Evolutionary conservation across 2,797 vertebrate genomes (phyloP).

Genomic region (Aeoliscus strigatus): DNA sequence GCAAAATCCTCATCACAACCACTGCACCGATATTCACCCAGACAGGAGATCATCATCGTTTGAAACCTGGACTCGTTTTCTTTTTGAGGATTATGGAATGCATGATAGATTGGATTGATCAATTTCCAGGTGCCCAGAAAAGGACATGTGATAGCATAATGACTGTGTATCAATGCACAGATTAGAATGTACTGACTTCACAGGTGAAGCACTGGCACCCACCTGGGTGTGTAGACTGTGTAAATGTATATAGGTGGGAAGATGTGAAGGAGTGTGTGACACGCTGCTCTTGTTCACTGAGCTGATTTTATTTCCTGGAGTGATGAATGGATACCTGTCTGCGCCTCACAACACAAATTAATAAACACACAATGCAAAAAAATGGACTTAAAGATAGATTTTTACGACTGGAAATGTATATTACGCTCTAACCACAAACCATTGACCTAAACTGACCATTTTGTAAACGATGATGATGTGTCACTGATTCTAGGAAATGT

Average conservation of each 20-base stretch:
- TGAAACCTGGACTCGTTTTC: slow-evolving; percentile 45
- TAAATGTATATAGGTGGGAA: slow-evolving; percentile 62
- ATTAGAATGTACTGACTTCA: slow-evolving; percentile 64
- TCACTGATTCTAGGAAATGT: slow-evolving; percentile 46
- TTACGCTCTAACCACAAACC: slow-evolving; percentile 19
- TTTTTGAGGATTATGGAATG: slow-evolving; percentile 58
- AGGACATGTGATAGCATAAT: slow-evolving; percentile 56
- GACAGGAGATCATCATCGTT: slow-evolving; percentile 41
- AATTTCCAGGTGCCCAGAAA: slow-evolving; percentile 48
- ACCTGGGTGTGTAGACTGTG: slow-evolving; percentile 62
- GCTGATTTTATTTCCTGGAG: slow-evolving; percentile 27
- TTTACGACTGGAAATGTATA: slow-evolving; percentile 37
- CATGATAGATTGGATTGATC: slow-evolving; percentile 60
- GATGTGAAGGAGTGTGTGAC: slow-evolving; percentile 47
- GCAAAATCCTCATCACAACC: slow-evolving; percentile 21
- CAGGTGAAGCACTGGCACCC: slow-evolving; percentile 49
- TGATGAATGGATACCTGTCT: slow-evolving; percentile 40
- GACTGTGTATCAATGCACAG: slow-evolving; percentile 56
- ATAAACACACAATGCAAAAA: slow-evolving; percentile 24
- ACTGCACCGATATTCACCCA: slow-evolving; percentile 22
- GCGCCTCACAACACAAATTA: slow-evolving; percentile 16
- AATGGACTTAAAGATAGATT: slow-evolving; percentile 14
- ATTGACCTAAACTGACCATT: slow-evolving; percentile 25
- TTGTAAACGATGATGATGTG: slow-evolving; percentile 37
- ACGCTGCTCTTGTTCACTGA: slow-evolving; percentile 37